A percentile compares a stretch with the other conserved stretches of the same genome.
These are phyloP conservation scores for Drosophila jambulina DNA, from an alignment of 1,140 invertebrate genomes.

Conservation along the genomic window DNA sequence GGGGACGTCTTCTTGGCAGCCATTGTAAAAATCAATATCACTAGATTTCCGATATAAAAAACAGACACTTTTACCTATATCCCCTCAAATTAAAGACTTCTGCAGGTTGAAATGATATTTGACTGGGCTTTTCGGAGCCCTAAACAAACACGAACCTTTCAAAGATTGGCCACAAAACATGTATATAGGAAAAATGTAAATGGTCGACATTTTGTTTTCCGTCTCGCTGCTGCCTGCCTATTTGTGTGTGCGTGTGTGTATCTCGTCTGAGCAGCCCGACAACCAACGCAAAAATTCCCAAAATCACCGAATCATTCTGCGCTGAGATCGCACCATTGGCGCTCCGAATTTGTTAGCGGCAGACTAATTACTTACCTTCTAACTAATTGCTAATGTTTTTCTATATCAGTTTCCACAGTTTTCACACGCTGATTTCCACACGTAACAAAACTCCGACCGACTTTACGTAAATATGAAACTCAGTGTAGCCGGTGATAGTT, in stretches of 20 bases:
- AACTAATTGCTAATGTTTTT: slow-evolving; percentile 34
- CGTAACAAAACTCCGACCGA: slow-evolving; percentile 71
- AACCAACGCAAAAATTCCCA: slow-evolving; percentile 33
- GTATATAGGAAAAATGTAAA: slow-evolving; percentile 62
- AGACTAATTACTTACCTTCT: slow-evolving; percentile 31
- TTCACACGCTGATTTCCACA: slow-evolving; percentile 64
- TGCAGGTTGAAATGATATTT: neutral
- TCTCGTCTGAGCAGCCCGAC: slow-evolving; percentile 61
- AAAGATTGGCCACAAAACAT: slow-evolving; percentile 47
- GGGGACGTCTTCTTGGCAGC: slow-evolving; percentile 40
- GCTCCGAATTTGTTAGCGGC: too few species aligned
- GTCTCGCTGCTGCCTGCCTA: slow-evolving; percentile 72
- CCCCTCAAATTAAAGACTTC: neutral
- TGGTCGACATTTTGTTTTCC: slow-evolving; percentile 83
- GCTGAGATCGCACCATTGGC: neutral
- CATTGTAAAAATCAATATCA: slow-evolving; percentile 79
- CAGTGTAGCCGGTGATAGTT: neutral
- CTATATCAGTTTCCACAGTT: slow-evolving; percentile 62
- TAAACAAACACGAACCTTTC: slow-evolving; percentile 17
- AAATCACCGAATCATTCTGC: neutral
- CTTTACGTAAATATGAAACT: slow-evolving; percentile 7
- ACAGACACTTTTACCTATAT: slow-evolving; percentile 6
- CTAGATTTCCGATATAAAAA: slow-evolving; percentile 43
- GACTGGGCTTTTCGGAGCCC: neutral
- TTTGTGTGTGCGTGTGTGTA: slow-evolving; percentile 56